Evolutionary conservation across 2,113 vertebrate genomes (phyloP), one percentile per base, ranked within the genome.

Genomic region (Labeo rohita): DNA sequence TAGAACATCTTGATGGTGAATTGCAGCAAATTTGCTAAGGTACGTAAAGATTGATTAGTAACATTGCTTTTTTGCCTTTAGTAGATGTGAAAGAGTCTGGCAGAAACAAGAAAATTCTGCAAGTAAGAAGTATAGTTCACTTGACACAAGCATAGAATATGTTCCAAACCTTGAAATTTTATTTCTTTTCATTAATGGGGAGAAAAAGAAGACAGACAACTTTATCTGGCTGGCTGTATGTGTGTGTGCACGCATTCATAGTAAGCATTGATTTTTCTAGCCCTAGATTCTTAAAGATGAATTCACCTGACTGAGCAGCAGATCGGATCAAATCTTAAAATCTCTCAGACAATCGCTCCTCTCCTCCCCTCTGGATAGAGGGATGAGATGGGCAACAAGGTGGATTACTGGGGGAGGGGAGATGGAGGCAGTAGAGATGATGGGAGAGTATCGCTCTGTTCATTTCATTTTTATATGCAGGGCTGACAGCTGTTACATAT

Each of bases 251-350:
- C 0, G 16, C 66, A 73, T 70, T 73, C 50, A n/a, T 39, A 23
- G 50, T 52, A 49, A 39, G 49, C 66, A 83, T 83, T 83, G 81
- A 83, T 83, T 83, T 80, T 83, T 83, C 66, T 45, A 83, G 49
- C 49, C 66, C 18, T 68, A 83, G 81, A 83, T 83, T 83, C 50
- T 73, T 73, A 73, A 73, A 83, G 81, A 83, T 83, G 81, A 83
- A 83, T 83, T 72, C 81, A 83, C 50, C 66, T 73, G 81, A 73
- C 50, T 59, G 81, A 83, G 81, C 81, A 83, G 81, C 81, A 86
- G 70, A 86, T 86, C 52, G 47, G 54, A 81, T 81, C 85, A 74
- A 74, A 86, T 86, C 85, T 86, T 81, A 61, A 86, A 81, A 80
- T 70, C 43, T 86, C 85, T 75, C 85, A 73, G 11, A 86, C 85